These are phyloP conservation scores for Listronotus bonariensis DNA, from an alignment of 1,140 invertebrate species.

Conservation along the genomic window DNA sequence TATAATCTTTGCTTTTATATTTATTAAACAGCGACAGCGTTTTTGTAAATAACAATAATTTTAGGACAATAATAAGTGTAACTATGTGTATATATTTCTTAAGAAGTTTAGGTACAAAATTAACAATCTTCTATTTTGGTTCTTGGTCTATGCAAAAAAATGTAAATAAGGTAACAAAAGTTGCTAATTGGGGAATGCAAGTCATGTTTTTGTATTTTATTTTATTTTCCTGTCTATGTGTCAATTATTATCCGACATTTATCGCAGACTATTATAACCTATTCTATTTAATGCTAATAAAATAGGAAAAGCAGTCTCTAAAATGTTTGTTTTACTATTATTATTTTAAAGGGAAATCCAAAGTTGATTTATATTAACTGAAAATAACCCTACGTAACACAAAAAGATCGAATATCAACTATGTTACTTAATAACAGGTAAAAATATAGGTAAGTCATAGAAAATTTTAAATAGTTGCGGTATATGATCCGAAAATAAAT, in stretches of 20 bases:
- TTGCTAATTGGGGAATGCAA: constrained; percentile 1
- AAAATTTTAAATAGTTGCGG: too few relatives aligned
- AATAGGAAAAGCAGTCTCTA: too few relatives aligned
- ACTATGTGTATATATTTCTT: constrained; percentile 18
- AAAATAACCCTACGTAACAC: too few relatives aligned
- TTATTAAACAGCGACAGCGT: constrained; percentile 2
- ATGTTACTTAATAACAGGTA: too few relatives aligned
- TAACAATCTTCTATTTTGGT: constrained; percentile 6
- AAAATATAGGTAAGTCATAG: too few relatives aligned
- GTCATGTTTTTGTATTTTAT: constrained; percentile 3
- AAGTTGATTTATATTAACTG: too few relatives aligned
- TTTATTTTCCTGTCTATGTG: constrained; percentile 44
- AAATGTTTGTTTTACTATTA: too few relatives aligned
- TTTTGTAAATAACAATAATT: constrained; percentile 17
- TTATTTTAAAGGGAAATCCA: background rate
- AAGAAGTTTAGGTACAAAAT: constrained; percentile 14
- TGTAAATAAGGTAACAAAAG: background rate
- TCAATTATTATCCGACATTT: constrained; percentile 45
- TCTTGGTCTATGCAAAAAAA: background rate
- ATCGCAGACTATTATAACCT: constrained; percentile 12
- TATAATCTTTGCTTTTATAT: background rate
- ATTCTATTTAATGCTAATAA: too few relatives aligned
- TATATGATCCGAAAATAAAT: too few relatives aligned
- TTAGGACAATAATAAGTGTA: constrained; percentile 21
- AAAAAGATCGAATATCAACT: too few relatives aligned